Evolutionary conservation across 1,140 invertebrate genomes (phyloP).

Genomic region (Capitella teleta): DNA sequence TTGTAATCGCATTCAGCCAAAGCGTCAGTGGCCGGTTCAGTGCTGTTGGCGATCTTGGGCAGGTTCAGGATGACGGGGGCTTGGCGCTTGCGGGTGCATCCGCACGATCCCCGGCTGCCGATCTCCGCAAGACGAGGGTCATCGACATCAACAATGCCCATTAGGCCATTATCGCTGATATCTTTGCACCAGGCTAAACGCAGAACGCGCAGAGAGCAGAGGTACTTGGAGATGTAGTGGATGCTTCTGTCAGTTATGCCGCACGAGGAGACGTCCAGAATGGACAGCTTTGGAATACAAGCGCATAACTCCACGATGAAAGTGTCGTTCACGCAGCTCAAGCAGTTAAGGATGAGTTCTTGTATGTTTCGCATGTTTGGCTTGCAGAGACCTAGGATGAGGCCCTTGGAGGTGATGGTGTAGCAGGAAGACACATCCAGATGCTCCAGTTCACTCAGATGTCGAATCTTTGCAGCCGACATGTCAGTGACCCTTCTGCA

Average conservation of each 20-base stretch:
- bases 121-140: neutral
- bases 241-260: slow-evolving; percentile 55
- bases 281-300: slow-evolving; percentile 46
- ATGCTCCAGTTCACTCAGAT: slow-evolving; percentile 46
- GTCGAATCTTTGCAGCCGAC: slow-evolving; percentile 46
- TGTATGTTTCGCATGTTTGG: slow-evolving; percentile 38
- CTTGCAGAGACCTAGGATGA: slow-evolving; percentile 40
- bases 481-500: slow-evolving; percentile 50
- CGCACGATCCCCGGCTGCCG: slow-evolving; percentile 15
- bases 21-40: neutral
- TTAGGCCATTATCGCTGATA: slow-evolving; percentile 54
- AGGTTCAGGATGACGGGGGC: neutral
- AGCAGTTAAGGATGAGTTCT: slow-evolving; percentile 51
- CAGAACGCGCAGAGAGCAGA: slow-evolving; percentile 49
- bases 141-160: slow-evolving; percentile 17
- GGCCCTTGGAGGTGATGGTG: slow-evolving; percentile 49
- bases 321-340: slow-evolving; percentile 50
- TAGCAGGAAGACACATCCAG: slow-evolving; percentile 58
- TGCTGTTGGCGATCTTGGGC: neutral
- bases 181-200: slow-evolving; percentile 52
- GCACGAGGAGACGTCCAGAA: slow-evolving; percentile 56
- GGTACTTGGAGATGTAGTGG: slow-evolving; percentile 46
- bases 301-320: slow-evolving; percentile 40
- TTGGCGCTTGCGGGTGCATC: slow-evolving; percentile 17
- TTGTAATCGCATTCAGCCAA: neutral